Conservation (phyloP, 2,113 vertebrate genomes). For the Poicephalus meyeri region DNA sequence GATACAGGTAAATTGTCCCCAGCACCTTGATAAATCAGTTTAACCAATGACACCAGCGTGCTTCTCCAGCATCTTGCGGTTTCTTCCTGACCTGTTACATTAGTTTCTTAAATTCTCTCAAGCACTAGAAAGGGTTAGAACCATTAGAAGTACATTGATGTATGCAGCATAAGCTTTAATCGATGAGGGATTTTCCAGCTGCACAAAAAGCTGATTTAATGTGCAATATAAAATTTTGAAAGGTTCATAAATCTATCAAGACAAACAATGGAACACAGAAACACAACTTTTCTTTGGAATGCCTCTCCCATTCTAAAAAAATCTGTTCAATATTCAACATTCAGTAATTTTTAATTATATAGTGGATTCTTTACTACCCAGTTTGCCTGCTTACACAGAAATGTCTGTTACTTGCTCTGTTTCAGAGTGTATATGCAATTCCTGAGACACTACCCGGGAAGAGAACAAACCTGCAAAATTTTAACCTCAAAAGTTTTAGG, state of each 20-base stretch:
- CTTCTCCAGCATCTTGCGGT: background rate
- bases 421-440: background rate
- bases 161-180: background rate
- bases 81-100: background rate
- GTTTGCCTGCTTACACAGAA: background rate
- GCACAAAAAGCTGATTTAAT: background rate
- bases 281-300: background rate
- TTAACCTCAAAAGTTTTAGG: background rate
- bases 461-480: background rate
- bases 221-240: background rate
- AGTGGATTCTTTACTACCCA: background rate
- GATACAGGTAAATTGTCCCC: background rate
- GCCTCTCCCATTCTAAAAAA: background rate
- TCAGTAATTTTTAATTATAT: background rate
- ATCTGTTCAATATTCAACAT: background rate
- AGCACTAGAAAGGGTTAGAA: background rate
- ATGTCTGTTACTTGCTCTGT: background rate
- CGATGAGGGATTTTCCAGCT: background rate
- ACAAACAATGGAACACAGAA: background rate
- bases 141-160: background rate
- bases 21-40: background rate
- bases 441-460: background rate
- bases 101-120: background rate
- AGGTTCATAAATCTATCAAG: background rate
- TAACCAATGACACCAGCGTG: background rate